Evolutionary conservation across 2,888 invertebrate genomes (phyloP), one percentile per base, ranked within the genome.

Genomic region (Heliconius ismenius): DNA sequence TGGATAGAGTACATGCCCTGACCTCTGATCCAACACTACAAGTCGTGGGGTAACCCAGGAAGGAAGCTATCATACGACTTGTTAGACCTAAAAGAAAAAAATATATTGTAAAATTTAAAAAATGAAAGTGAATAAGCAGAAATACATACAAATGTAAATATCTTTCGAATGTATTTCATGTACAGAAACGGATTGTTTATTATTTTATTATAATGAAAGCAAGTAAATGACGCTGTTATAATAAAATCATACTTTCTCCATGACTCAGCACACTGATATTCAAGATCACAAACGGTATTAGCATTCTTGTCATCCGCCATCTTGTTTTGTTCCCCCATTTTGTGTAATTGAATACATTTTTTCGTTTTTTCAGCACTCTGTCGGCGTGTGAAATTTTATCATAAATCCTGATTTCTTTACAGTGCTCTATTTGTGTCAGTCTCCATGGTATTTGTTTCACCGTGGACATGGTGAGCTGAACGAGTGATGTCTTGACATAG

Each of bases 1-100:
- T 90, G 6, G 97, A 95, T 74, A 97, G 89, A 0, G 96, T 96
- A 84, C 97, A 97, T 0, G 96, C 95, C 83, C 95, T 94, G 1
- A 95, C 93, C 11, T 95, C 93, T 15, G 95, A 92, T 78, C 95
- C 95, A 74, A 95, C 91, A 69, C 89, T 92, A 83, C 96, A 96
- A 18, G 94, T 94, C 4, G 92, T 84, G 0, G 95, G 95, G 84
- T 95, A 95, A 3, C 95, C 96, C 18, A 96, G 88, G 82, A 96
- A 89, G 0, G 95, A 94, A 0, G 95, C 95, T 73, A 96, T 89
- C 79, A 95, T 92, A 26, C 95, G 88, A 79, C 90, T 91, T 24
- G 92, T 90, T 4, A 93, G 80, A 4, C 87, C 93, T 93, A 87
- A 32, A 88, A 89, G 49, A 24, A 6, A 64, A 26, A 21, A n/a